Conservation (phyloP, 2,797 vertebrate species). For the Acrossocheilus wenchowensis region DNA sequence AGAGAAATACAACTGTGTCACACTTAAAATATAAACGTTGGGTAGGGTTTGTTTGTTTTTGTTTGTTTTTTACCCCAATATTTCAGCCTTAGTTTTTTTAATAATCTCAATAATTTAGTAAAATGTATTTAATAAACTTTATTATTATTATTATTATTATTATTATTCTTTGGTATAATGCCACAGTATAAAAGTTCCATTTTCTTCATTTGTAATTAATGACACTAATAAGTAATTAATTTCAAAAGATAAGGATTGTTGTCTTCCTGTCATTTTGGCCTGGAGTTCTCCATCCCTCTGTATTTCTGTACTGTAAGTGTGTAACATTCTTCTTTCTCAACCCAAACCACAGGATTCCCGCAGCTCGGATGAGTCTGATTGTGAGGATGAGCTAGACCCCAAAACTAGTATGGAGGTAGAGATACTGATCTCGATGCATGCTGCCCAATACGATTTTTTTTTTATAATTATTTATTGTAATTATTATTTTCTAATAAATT, state of each 20-base stretch:
- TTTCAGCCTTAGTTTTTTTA: neutral
- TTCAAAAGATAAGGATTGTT: neutral
- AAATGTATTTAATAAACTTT: neutral
- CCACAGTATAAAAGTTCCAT: neutral
- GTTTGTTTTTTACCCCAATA: neutral
- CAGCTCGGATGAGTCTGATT: conserved; percentile 98
- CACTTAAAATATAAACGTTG: neutral
- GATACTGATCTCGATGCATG: conserved; percentile 52
- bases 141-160: too few species aligned
- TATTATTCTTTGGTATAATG: neutral
- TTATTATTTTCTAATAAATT: neutral
- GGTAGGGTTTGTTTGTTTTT: neutral
- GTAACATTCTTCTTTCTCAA: conserved; percentile 69
- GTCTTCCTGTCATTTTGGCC: neutral
- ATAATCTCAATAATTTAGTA: neutral
- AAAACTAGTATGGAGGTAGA: conserved; percentile 99
- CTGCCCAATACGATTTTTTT: neutral
- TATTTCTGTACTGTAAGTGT: conserved; percentile 20
- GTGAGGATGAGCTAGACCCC: conserved; percentile 96
- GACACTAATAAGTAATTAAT: neutral
- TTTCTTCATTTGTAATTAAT: neutral
- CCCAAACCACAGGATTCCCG: conserved; percentile 89
- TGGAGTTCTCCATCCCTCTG: neutral
- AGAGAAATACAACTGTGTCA: neutral
- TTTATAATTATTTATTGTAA: neutral